Evolutionary conservation across 2,113 vertebrate genomes (phyloP), one percentile per base, ranked within the genome.

Genomic region (Grus americana): DNA sequence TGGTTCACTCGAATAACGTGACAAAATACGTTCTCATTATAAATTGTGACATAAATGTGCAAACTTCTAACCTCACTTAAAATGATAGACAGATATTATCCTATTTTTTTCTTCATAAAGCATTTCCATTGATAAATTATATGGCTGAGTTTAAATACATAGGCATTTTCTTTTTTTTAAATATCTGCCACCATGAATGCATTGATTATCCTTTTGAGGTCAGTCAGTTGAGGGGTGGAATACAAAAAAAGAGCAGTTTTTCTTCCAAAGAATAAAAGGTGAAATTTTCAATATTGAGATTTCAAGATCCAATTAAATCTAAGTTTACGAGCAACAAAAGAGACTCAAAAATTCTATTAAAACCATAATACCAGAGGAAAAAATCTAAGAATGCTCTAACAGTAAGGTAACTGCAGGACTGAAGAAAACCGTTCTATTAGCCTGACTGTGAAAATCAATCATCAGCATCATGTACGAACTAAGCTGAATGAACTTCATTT

Each of bases 301-400:
- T 96, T 97, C 75, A 74, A 87, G 78, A 97, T 96, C 52, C 66
- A 96, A 96, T 97, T 96, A 93, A 85, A 95, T 79, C 57, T 83
- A 96, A 95, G 70, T 94, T 97, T 85, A 94, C 5, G 29, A 97
- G 84, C 66, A 95, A 95, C 81, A 98, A 96, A 97, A 92, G 79
- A 95, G 46, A 80, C 59, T 86, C 36, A 91, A 93, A 97, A 94
- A 93, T 88, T 95, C 92, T 97, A 96, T 97, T 96, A 95, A 94
- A 96, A 90, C 8, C 20, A 12, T 70, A 94, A 86, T 83, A 95
- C 27, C 44, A 50, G 73, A 57, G 84, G 8, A 9, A 58, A 79
- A 80, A 67, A 36, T 3, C 32, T 73, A 61, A 88, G 71, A 84
- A 73, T 19, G 34, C 47, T 95, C 22, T 74, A 97, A 94, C 46